These are phyloP conservation scores for Synergus laeviventris DNA, from an alignment of 2,888 invertebrate species.

Conservation along the genomic window DNA sequence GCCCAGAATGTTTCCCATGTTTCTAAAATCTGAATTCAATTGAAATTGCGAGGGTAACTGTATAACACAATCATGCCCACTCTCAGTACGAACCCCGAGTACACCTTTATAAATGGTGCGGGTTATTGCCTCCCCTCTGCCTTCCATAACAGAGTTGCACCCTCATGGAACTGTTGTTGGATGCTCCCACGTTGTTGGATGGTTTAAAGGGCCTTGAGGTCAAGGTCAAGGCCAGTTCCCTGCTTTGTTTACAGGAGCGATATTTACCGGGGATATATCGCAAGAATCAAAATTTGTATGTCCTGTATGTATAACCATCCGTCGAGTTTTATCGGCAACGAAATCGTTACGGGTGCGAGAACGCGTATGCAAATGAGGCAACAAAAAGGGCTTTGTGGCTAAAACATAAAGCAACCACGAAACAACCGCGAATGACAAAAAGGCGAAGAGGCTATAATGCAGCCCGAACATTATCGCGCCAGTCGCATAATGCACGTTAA, in stretches of 20 bases:
- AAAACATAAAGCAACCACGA: constrained; percentile 38
- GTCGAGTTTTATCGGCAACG: background rate
- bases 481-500: constrained; percentile 50
- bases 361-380: background rate
- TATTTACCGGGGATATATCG: background rate
- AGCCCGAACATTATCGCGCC: constrained; percentile 43
- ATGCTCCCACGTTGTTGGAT: constrained; percentile 21
- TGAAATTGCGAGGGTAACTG: background rate
- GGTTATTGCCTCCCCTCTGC: background rate
- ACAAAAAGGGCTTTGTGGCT: constrained; percentile 9
- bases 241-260: background rate
- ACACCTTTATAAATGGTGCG: background rate
- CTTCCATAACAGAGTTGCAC: background rate
- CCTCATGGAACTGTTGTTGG: background rate
- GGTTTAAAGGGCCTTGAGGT: background rate
- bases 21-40: background rate
- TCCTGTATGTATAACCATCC: background rate
- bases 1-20: background rate
- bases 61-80: background rate
- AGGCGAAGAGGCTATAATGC: constrained; percentile 13
- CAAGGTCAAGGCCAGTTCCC: background rate
- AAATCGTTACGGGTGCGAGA: constrained; percentile 21
- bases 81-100: background rate
- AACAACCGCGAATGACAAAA: constrained; percentile 36
- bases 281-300: background rate